Evolutionary conservation across 2,113 vertebrate species (phyloP).

Genomic region (Cyrtonyx montezumae): DNA sequence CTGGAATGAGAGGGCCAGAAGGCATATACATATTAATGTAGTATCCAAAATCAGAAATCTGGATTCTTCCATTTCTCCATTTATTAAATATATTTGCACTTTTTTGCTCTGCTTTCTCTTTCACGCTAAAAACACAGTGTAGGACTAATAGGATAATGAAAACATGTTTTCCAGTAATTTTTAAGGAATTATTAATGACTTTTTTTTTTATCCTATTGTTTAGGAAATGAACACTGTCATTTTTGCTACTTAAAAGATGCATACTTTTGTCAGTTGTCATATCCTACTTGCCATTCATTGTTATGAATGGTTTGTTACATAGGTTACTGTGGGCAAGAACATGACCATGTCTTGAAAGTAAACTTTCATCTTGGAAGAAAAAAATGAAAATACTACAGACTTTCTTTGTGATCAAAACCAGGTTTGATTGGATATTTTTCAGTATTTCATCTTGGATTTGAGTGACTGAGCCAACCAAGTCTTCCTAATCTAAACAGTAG

Average conservation of each 20-base stretch:
- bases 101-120: neutral
- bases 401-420: neutral
- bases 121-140: neutral
- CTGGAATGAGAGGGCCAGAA: neutral
- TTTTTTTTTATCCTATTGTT: neutral
- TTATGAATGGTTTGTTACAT: fast-evolving
- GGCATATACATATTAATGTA: neutral
- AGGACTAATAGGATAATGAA: neutral
- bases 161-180: neutral
- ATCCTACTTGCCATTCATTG: fast-evolving
- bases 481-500: neutral
- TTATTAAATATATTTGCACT: neutral
- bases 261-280: neutral
- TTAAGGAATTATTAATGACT: neutral
- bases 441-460: neutral
- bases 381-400: neutral
- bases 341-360: neutral
- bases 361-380: neutral
- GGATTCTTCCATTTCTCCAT: neutral
- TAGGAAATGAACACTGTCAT: neutral
- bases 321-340: neutral
- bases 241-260: neutral
- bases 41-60: neutral
- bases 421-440: neutral
- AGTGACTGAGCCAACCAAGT: neutral